Conservation (phyloP, 92 coral and sea anemone genomes). For the Actinernus sp. region DNA sequence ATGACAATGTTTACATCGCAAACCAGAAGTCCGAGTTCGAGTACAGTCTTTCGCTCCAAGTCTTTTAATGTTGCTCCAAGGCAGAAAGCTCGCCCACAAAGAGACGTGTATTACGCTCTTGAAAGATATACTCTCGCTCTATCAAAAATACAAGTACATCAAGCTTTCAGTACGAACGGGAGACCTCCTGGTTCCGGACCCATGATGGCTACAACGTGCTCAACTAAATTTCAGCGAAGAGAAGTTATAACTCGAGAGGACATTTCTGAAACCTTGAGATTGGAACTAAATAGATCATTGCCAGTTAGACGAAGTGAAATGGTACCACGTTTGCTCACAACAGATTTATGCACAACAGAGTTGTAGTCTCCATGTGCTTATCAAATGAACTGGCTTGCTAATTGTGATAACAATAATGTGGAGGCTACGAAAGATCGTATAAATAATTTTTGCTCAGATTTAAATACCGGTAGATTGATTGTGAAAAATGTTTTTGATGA, state of each 20-base stretch:
- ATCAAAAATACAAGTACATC: slow-evolving; percentile 67
- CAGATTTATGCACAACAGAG: slow-evolving; percentile 96
- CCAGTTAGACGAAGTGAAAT: not conserved
- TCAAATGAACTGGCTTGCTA: too few species aligned
- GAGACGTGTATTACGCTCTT: slow-evolving; percentile 25
- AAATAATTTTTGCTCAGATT: too few species aligned
- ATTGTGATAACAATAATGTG: too few species aligned
- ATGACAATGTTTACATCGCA: slow-evolving; percentile 85
- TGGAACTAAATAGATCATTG: not conserved
- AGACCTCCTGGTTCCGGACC: slow-evolving; percentile 43
- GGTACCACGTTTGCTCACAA: slow-evolving; percentile 55
- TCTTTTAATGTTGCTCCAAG: slow-evolving; percentile 83
- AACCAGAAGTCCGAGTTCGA: slow-evolving; percentile 47
- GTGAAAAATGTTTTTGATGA: too few species aligned
- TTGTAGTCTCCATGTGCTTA: slow-evolving; percentile 35
- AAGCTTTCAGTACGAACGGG: slow-evolving; percentile 54
- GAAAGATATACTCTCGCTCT: slow-evolving; percentile 79
- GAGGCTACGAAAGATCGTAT: too few species aligned
- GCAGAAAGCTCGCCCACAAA: slow-evolving; percentile 24
- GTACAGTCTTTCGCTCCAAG: slow-evolving; percentile 60
- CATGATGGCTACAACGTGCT: slow-evolving; percentile 47
- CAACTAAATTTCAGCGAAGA: not conserved
- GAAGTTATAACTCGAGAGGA: not conserved
- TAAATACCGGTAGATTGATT: too few species aligned
- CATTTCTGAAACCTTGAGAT: not conserved